Evolutionary conservation across 1,140 invertebrate genomes (phyloP).

Genomic region (Hycleus cichorii): DNA sequence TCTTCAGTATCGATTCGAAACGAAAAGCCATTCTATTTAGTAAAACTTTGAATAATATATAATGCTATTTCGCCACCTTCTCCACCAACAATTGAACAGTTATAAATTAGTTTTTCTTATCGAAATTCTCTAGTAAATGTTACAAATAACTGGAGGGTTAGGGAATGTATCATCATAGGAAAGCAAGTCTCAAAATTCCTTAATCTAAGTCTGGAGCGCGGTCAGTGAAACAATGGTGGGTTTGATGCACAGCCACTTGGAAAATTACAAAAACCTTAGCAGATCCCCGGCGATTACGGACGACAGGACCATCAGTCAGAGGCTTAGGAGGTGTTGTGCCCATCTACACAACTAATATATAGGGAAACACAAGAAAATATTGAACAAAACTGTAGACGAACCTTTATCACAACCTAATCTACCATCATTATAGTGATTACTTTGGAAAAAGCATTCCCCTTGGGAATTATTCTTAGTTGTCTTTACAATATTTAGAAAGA

Average conservation of each 20-base stretch:
- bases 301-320: slow-evolving; percentile 34
- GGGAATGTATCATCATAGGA: neutral
- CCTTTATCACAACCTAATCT: too few species aligned
- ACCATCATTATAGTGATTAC: too few species aligned
- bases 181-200: slow-evolving; percentile 20
- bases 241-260: slow-evolving; percentile 37
- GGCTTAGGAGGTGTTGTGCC: slow-evolving; percentile 29
- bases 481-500: too few species aligned
- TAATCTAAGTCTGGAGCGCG: slow-evolving; percentile 19
- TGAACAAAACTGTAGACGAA: neutral
- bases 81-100: too few species aligned
- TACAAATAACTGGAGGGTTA: neutral
- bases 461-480: too few species aligned
- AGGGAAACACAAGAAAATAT: slow-evolving; percentile 25
- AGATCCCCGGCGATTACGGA: slow-evolving; percentile 34
- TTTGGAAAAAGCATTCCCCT: too few species aligned
- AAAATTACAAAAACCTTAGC: slow-evolving; percentile 36
- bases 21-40: too few species aligned
- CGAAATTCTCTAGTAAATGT: too few species aligned
- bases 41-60: too few species aligned
- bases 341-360: slow-evolving; percentile 18
- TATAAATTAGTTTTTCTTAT: too few species aligned
- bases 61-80: too few species aligned
- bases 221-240: slow-evolving; percentile 28
- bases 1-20: neutral